These are phyloP conservation scores for Probosciger aterrimus DNA, from an alignment of 2,113 vertebrate genomes.

Conservation along the genomic window DNA sequence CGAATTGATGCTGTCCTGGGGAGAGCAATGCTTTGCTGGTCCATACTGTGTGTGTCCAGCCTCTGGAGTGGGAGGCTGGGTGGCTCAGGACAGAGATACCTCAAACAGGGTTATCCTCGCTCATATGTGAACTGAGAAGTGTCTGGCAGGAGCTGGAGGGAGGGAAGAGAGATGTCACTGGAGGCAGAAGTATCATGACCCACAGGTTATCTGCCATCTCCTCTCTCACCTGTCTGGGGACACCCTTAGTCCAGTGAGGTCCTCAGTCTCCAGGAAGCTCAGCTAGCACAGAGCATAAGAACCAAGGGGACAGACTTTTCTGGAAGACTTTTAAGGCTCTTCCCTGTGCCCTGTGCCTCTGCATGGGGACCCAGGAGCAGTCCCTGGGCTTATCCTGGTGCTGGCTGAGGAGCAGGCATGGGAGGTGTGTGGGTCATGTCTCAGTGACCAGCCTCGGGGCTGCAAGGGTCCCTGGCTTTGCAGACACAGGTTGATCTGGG, in stretches of 20 bases:
- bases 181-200: neutral
- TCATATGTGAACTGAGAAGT: neutral
- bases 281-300: neutral
- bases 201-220: neutral
- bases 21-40: neutral
- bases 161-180: neutral
- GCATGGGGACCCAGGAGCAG: neutral
- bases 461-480: neutral
- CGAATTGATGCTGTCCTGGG: neutral
- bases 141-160: neutral
- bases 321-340: neutral
- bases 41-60: fast-evolving
- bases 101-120: neutral
- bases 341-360: neutral
- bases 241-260: neutral
- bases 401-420: fast-evolving
- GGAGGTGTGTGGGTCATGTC: neutral
- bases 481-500: neutral
- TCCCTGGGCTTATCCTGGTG: neutral
- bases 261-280: neutral
- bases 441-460: fast-evolving
- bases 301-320: neutral
- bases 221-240: neutral
- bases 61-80: neutral
- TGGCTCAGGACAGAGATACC: neutral